Evolutionary conservation across 2,113 vertebrate genomes (phyloP).

Genomic region (Carettochelys insculpta): DNA sequence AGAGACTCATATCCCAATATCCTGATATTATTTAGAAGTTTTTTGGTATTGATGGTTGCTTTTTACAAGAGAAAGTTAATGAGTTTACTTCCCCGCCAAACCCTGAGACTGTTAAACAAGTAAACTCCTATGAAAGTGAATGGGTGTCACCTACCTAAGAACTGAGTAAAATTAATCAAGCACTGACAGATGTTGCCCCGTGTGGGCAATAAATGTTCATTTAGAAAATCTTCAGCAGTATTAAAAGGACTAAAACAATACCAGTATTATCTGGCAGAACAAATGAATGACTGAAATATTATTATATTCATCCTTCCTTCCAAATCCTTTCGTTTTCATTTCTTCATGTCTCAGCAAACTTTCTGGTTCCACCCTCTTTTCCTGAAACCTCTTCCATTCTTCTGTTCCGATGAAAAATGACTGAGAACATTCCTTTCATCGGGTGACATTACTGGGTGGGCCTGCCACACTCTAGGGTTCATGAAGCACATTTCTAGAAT

Average conservation of each 20-base stretch:
- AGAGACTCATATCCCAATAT: too few relatives aligned
- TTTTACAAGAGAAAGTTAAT: too few relatives aligned
- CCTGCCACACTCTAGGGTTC: not conserved
- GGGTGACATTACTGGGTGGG: not conserved
- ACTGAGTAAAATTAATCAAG: not conserved
- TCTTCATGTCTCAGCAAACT: not conserved
- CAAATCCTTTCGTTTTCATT: not conserved
- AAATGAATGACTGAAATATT: not conserved
- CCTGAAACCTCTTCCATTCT: not conserved
- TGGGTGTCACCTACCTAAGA: not conserved
- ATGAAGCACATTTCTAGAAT: accelerated
- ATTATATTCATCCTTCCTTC: not conserved
- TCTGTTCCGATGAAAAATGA: too few relatives aligned
- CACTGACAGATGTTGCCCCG: not conserved
- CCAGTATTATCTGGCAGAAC: not conserved
- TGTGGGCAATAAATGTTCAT: not conserved
- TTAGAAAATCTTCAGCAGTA: not conserved
- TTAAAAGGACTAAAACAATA: not conserved
- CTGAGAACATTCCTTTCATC: not conserved
- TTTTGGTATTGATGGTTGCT: too few relatives aligned
- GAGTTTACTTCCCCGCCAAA: too few relatives aligned
- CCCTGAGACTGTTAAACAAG: not conserved
- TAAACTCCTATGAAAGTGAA: not conserved
- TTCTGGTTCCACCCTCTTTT: not conserved
- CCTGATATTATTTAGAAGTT: too few relatives aligned